These are phyloP conservation scores for Mormyrops boulengeri DNA, from an alignment of 2,797 vertebrate species.

Conservation along the genomic window DNA sequence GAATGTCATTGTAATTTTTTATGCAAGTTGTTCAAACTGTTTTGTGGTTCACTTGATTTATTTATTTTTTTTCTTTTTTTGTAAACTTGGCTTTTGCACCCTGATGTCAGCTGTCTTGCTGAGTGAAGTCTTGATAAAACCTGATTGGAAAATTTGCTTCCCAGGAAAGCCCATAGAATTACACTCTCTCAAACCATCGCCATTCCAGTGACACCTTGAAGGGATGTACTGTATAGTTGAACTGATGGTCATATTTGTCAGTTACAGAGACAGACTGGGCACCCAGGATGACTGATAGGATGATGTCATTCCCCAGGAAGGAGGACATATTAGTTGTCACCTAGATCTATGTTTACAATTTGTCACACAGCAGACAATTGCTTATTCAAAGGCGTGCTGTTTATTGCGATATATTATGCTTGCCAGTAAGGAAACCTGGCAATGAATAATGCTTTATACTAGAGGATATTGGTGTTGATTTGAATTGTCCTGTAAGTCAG, in stretches of 20 bases:
- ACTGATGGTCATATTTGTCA: background rate
- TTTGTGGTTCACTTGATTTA: background rate
- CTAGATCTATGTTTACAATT: slow-evolving; percentile 13
- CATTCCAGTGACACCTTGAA: background rate
- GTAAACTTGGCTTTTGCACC: background rate
- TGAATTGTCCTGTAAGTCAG: background rate
- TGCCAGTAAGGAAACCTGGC: background rate
- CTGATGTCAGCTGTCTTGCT: background rate
- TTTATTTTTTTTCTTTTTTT: background rate
- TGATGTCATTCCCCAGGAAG: slow-evolving; percentile 8
- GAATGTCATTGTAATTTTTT: background rate
- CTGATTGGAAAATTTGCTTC: background rate
- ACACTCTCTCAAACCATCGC: background rate
- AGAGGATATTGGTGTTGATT: background rate
- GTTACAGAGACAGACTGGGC: slow-evolving; percentile 3
- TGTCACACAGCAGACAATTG: background rate
- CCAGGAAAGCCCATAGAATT: background rate
- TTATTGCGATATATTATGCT: slow-evolving; percentile 13
- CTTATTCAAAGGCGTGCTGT: background rate
- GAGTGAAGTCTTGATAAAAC: slow-evolving; percentile 4
- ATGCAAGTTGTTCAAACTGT: background rate
- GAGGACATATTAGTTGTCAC: slow-evolving; percentile 7
- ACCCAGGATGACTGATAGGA: background rate
- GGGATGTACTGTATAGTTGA: background rate
- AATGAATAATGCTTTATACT: background rate